Percentiles rank a stretch among this genome's conserved stretches.
Evolutionary conservation across 2,797 vertebrate genomes (phyloP).

Genomic region (Merluccius polli): DNA sequence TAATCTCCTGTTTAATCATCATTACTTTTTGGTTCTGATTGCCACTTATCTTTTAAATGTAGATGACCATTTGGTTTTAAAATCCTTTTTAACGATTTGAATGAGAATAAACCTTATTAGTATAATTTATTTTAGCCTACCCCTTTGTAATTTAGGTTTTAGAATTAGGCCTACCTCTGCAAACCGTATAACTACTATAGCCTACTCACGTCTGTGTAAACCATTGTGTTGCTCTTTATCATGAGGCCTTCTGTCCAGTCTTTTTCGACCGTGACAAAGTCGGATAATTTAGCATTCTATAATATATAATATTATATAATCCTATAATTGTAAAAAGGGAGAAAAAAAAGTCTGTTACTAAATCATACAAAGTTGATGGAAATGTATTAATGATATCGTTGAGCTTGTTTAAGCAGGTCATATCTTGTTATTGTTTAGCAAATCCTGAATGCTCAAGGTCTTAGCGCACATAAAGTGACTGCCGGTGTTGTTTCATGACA

Average conservation of each 20-base stretch:
- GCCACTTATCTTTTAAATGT: background rate
- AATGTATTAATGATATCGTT: conserved; percentile 27
- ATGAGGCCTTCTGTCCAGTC: background rate
- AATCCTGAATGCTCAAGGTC: conserved; percentile 47
- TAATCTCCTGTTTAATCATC: conserved; percentile 17
- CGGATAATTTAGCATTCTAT: background rate
- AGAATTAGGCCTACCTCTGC: background rate
- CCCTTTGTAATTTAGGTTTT: background rate
- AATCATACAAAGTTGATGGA: conserved; percentile 4
- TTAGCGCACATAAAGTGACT: conserved; percentile 39
- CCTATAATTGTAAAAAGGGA: background rate
- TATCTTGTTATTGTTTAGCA: conserved; percentile 33
- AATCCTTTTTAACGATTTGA: background rate
- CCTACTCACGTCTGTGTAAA: background rate
- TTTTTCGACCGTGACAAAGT: background rate
- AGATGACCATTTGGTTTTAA: background rate
- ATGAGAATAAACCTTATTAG: no score
- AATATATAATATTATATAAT: background rate
- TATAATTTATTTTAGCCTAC: no score
- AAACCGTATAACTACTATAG: background rate
- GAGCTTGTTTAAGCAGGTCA: conserved; percentile 35
- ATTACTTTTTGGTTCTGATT: background rate
- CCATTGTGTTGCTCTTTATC: background rate
- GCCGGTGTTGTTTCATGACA: conserved; percentile 43
- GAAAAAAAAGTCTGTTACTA: background rate